phyloP scores from a whole-genome alignment of 2,113 vertebrate genomes.

The Mormoops blainvillei region DNA sequence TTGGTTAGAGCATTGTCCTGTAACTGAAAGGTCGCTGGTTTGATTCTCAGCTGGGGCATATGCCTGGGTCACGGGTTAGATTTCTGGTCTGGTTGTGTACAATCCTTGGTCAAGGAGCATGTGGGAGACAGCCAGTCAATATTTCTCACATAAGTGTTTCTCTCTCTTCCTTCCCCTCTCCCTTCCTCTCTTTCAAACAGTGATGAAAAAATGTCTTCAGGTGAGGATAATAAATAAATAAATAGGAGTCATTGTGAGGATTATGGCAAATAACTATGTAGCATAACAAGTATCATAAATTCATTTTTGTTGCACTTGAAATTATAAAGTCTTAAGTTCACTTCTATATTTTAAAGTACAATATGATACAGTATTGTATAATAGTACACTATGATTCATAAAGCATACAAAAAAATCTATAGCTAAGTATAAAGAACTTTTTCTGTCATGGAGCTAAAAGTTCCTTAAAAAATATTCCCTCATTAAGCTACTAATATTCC shows the following conservation, averaged over 20 bases:
- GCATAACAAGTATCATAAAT: not conserved
- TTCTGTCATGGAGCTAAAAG: not conserved
- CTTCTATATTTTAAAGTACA: not conserved
- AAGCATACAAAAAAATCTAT: slow-evolving; percentile 13
- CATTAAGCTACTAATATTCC: not conserved
- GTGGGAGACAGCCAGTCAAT: no score
- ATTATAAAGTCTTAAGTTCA: not conserved
- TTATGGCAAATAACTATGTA: slow-evolving; percentile 7
- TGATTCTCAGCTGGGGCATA: no score
- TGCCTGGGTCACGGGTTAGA: no score
- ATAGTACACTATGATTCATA: not conserved
- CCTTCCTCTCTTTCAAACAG: no score
- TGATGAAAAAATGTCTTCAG: no score
- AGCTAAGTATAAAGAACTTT: not conserved
- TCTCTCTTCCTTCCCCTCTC: no score
- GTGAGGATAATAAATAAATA: not conserved
- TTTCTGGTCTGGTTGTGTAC: no score
- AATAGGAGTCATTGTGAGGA: not conserved
- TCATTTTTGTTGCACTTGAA: slow-evolving; percentile 28
- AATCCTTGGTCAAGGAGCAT: no score
- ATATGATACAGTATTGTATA: not conserved
- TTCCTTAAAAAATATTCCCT: not conserved
- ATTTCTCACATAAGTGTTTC: no score
- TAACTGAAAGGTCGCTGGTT: no score
- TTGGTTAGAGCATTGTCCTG: no score